These are phyloP conservation scores for Lophochroa leadbeateri DNA, from an alignment of 2,113 vertebrate genomes.

Conservation along the genomic window DNA sequence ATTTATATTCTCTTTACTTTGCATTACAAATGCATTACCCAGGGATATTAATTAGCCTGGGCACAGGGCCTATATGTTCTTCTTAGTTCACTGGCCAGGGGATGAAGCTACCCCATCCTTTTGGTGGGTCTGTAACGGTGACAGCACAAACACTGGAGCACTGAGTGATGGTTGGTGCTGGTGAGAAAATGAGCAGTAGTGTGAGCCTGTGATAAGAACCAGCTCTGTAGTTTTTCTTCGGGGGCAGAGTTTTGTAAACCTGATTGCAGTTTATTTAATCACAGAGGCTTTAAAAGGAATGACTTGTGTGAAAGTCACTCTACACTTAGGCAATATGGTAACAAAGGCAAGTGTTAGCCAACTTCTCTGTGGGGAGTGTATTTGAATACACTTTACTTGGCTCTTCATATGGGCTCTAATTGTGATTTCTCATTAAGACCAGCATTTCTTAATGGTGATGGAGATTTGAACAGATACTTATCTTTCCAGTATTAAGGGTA, in stretches of 20 bases:
- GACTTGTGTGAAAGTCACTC: conserved; percentile 16
- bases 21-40: fast-evolving
- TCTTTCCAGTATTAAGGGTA: background rate
- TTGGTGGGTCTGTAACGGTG: background rate
- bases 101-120: background rate
- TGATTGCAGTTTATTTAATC: conserved; percentile 40
- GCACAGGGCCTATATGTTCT: background rate
- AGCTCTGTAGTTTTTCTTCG: background rate
- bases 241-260: conserved; percentile 16
- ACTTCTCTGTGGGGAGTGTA: background rate
- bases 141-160: background rate
- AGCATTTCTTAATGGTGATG: background rate
- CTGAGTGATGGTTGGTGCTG: background rate
- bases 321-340: background rate
- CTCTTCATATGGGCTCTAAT: conserved; percentile 19
- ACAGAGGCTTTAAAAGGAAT: background rate
- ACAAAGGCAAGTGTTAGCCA: conserved; percentile 40
- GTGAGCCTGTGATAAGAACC: background rate
- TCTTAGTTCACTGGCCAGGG: background rate
- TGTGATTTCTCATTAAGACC: conserved; percentile 31
- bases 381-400: background rate
- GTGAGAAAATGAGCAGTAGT: background rate
- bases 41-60: background rate
- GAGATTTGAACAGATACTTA: conserved; percentile 11
- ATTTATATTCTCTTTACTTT: background rate